phyloP scores from a whole-genome alignment of 2,888 invertebrate species.

The Aplocera efformata region DNA sequence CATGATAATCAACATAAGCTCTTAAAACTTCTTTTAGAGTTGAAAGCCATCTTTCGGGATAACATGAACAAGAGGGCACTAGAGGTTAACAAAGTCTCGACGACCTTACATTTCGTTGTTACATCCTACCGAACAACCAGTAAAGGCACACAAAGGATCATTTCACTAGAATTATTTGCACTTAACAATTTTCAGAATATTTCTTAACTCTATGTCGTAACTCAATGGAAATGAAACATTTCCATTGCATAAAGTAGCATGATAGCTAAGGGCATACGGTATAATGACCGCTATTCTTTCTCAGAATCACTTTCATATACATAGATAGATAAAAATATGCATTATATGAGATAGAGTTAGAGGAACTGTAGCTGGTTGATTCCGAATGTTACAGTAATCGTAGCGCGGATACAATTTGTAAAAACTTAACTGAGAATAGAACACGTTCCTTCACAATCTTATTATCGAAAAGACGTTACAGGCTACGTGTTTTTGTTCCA shows the following conservation, averaged over 20 bases:
- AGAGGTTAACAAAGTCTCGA: constrained; percentile 43
- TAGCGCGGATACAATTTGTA: constrained; percentile 28
- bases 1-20: constrained; percentile 8
- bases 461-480: constrained; percentile 57
- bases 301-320: constrained; percentile 12
- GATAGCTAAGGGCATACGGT: constrained; percentile 8
- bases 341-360: background rate
- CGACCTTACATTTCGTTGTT: constrained; percentile 38
- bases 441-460: constrained; percentile 47
- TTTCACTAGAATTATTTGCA: constrained; percentile 4
- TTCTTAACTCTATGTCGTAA: constrained; percentile 6
- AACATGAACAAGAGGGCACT: constrained; percentile 44
- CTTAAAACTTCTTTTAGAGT: constrained; percentile 22
- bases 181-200: constrained; percentile 8
- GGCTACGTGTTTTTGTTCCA: constrained; percentile 47
- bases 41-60: constrained; percentile 32
- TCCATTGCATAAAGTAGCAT: constrained; percentile 2
- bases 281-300: constrained; percentile 15
- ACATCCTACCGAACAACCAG: constrained; percentile 24
- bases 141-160: constrained; percentile 14
- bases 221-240: constrained; percentile 11
- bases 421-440: constrained; percentile 38
- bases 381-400: constrained; percentile 11
- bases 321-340: no score
- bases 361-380: constrained; percentile 6